A percentile compares a stretch with the other conserved stretches of the same genome.
phyloP scores from a whole-genome alignment of 2,888 invertebrate species.

The Phoenoteleia sp. region DNA sequence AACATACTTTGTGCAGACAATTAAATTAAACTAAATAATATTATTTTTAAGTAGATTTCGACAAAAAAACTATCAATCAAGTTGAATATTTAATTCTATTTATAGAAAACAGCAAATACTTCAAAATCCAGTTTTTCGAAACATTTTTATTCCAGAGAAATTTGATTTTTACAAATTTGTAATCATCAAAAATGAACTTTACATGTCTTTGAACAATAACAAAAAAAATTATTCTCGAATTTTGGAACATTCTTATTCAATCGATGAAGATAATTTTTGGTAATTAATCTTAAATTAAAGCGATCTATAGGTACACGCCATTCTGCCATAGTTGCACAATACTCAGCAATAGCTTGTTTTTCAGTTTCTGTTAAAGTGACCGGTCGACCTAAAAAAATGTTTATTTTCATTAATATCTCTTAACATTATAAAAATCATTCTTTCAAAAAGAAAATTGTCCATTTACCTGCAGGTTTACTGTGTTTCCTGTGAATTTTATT shows the following conservation, averaged over 20 bases:
- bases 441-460: constrained; percentile 13
- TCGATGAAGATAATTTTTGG: constrained; percentile 7
- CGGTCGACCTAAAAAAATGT: constrained; percentile 14
- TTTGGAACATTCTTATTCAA: not conserved
- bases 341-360: not conserved
- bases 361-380: not conserved
- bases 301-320: not conserved
- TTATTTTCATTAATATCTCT: constrained; percentile 4
- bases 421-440: not conserved
- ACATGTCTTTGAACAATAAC: not conserved
- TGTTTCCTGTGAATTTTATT: constrained; percentile 10
- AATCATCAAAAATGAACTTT: not conserved
- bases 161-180: not conserved
- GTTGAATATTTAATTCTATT: not conserved
- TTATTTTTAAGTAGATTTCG: not conserved
- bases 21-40: not conserved
- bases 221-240: constrained; percentile 22
- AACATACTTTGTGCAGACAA: constrained; percentile 7
- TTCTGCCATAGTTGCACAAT: constrained; percentile 17
- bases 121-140: not conserved
- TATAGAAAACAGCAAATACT: not conserved
- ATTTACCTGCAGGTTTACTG: constrained; percentile 12
- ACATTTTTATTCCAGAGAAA: not conserved
- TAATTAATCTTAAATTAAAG: not conserved
- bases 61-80: not conserved